phyloP scores from a whole-genome alignment of 1,140 invertebrate genomes.

The Bombus terrestris region DNA sequence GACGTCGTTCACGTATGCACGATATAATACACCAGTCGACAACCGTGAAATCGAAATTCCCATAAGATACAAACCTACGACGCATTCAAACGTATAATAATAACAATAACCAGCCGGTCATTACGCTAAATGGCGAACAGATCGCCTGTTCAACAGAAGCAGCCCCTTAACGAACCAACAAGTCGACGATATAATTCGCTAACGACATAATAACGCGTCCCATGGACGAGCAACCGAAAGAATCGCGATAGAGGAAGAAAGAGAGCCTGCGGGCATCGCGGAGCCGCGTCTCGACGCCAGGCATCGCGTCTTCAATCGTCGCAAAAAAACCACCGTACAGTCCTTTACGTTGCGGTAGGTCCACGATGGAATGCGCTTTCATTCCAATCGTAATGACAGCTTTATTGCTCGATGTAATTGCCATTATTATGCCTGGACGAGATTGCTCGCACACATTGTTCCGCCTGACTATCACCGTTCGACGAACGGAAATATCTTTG shows the following conservation, averaged over 20 bases:
- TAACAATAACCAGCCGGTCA: not conserved
- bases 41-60: not conserved
- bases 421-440: slow-evolving; percentile 36
- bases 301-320: not conserved
- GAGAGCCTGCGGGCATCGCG: not conserved
- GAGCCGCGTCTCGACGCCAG: not conserved
- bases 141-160: not conserved
- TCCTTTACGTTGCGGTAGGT: slow-evolving; percentile 71
- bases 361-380: slow-evolving; percentile 49
- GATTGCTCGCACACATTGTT: slow-evolving; percentile 28
- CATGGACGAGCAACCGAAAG: not conserved
- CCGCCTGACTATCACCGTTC: not conserved
- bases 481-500: slow-evolving; percentile 4
- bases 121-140: not conserved
- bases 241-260: not conserved
- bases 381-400: slow-evolving; percentile 64
- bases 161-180: not conserved
- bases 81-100: not conserved
- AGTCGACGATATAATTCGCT: not conserved
- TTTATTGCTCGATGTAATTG: slow-evolving; percentile 58
- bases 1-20: too few relatives aligned
- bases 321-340: not conserved
- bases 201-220: slow-evolving; percentile 16
- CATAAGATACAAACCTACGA: not conserved
- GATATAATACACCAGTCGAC: too few relatives aligned